Evolutionary conservation across 2,797 vertebrate genomes (phyloP).

Genomic region (Muraenolepis orangiensis): DNA sequence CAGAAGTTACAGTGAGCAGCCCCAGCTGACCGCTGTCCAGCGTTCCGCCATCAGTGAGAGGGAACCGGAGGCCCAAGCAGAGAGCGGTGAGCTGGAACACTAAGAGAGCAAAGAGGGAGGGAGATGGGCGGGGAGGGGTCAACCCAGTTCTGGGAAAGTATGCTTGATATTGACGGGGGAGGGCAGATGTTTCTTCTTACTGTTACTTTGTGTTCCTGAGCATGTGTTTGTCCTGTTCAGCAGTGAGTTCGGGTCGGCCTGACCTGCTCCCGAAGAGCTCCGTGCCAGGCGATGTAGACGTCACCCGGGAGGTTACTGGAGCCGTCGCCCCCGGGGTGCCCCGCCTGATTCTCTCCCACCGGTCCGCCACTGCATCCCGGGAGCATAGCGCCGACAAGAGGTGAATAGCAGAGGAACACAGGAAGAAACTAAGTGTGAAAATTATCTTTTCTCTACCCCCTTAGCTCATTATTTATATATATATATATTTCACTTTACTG

Average conservation of each 20-base stretch:
- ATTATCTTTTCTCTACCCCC: not conserved
- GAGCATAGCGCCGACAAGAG: not conserved
- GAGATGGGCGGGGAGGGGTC: not conserved
- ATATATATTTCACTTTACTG: not conserved
- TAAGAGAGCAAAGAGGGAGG: too few species aligned
- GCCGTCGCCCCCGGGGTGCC: conserved; percentile 66
- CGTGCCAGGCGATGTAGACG: conserved; percentile 65
- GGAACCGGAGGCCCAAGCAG: conserved; percentile 51
- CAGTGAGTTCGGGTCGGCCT: conserved; percentile 76
- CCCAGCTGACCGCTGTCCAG: conserved; percentile 35
- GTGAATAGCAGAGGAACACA: not conserved
- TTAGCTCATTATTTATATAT: not conserved
- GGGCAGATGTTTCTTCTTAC: conserved; percentile 17
- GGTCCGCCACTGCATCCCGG: not conserved
- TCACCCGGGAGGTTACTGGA: conserved; percentile 43
- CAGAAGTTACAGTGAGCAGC: conserved; percentile 11
- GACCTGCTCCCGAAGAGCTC: conserved; percentile 81
- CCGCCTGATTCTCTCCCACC: conserved; percentile 51
- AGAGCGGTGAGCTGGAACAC: conserved; percentile 56
- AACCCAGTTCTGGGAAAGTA: not conserved
- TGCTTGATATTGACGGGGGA: conserved; percentile 2
- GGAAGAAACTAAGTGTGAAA: not conserved
- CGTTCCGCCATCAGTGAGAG: conserved; percentile 46
- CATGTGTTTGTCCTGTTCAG: conserved; percentile 36
- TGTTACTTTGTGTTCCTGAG: conserved; percentile 27